phyloP scores from a whole-genome alignment of 2,797 vertebrate genomes.

The Eospalax fontanierii region DNA sequence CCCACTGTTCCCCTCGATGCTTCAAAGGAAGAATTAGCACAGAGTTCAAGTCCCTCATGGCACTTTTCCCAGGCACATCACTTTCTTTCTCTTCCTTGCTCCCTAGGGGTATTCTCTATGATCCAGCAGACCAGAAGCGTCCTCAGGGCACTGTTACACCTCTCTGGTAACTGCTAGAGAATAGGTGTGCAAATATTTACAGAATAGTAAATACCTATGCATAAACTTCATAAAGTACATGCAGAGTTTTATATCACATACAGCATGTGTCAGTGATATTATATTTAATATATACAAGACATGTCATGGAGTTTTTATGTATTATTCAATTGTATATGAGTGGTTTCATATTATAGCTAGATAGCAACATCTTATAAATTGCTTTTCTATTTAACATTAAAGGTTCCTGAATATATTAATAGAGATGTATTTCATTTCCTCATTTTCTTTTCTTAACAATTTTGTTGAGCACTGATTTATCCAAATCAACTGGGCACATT shows the following conservation, averaged over 20 bases:
- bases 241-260: neutral
- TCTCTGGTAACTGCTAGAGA: neutral
- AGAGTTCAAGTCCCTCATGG: neutral
- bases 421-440: neutral
- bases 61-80: neutral
- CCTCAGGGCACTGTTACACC: neutral
- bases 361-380: neutral
- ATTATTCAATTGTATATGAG: neutral
- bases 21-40: neutral
- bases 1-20: neutral
- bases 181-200: neutral
- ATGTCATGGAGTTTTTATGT: neutral
- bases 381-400: slow-evolving; percentile 33
- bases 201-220: neutral
- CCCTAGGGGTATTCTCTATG: neutral
- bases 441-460: neutral
- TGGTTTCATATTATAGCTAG: neutral
- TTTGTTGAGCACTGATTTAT: neutral
- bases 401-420: neutral
- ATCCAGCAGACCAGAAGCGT: neutral
- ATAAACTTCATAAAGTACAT: neutral
- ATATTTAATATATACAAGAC: neutral
- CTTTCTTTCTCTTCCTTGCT: neutral
- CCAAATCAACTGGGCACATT: neutral
- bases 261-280: neutral